Conservation (phyloP, 2,888 invertebrate genomes). For the Caradrina clavipalpis region DNA sequence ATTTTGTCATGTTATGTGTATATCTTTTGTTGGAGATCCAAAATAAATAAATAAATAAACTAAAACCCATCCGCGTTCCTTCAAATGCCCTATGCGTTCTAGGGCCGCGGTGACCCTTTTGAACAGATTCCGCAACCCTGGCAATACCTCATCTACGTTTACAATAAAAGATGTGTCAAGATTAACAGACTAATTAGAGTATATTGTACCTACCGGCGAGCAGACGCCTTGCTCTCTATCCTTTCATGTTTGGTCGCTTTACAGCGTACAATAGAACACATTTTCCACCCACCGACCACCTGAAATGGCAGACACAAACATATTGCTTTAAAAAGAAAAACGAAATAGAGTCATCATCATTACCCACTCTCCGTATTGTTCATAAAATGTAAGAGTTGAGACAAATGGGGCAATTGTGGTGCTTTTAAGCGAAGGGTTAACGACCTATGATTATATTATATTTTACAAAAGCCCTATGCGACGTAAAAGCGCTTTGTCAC, state of each 20-base stretch:
- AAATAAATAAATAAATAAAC: too few relatives aligned
- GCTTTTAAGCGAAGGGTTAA: conserved; percentile 37
- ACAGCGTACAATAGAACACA: background rate
- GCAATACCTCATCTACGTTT: background rate
- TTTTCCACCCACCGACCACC: conserved; percentile 6
- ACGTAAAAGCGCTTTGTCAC: background rate
- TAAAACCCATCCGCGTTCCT: too few relatives aligned
- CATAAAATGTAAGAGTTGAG: conserved; percentile 41
- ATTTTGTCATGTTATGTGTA: too few relatives aligned
- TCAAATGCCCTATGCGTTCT: too few relatives aligned
- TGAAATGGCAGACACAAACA: conserved; percentile 25
- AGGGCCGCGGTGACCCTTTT: too few relatives aligned
- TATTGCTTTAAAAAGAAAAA: conserved; percentile 37
- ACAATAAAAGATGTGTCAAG: conserved; percentile 13
- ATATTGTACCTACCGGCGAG: background rate
- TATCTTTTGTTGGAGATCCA: too few relatives aligned
- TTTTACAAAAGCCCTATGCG: conserved; percentile 4
- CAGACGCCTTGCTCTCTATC: background rate
- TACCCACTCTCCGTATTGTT: conserved; percentile 33
- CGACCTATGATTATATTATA: conserved; percentile 17
- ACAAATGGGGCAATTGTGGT: conserved; percentile 43
- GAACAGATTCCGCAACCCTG: too few relatives aligned
- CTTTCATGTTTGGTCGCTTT: conserved; percentile 1
- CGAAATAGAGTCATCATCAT: conserved; percentile 46
- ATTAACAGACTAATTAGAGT: conserved; percentile 12